Evolutionary conservation across 2,888 invertebrate genomes (phyloP), one percentile per base, ranked within the genome.

Genomic region (Bhutanitis thaidina): DNA sequence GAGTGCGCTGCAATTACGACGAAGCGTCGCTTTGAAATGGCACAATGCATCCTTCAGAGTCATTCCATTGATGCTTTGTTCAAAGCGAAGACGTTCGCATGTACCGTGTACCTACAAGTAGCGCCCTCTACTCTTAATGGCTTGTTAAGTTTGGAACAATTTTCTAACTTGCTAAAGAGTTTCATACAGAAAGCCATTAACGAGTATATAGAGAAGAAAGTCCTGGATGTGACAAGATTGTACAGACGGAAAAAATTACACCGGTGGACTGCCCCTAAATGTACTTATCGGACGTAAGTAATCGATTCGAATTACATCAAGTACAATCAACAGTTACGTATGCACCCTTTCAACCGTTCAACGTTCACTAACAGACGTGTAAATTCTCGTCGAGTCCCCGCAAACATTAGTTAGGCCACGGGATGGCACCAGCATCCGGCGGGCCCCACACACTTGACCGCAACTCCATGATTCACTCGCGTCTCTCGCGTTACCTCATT

Each of bases 331-430:
- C 20, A 2, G 20, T 20, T 20, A 20, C 20, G n/a, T n/a, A 20
- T 5, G 8, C 27, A 7, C n/a, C 12, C 34, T 1, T 34, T 5
- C 5, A 30, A 10, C 14, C 10, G 29, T 7, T 14, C 39, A n/a
- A 5, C 0, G 40, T 41, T 2, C 16, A 25, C 38, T n/a, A 29
- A 30, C 40, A 30, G 29, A 43, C 37, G 43, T 34, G 34, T 30
- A 49, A 43, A 16, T 37, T 37, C 49, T 36, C 20, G 34, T 5
- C 7, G 27, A 27, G 4, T 35, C 36, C 16, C 49, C 43, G 37
- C 49, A 12, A 34, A 38, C 38, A 44, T 49, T 49, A 49, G 43
- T 49, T 43, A 43, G 43, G 43, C 43, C 37, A 37, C 30, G 27
- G 29, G 27, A 27, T 30, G 9, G n/a, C n/a, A n/a, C n/a, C n/a